Base-by-base conservation (phyloP, 2,797 vertebrate species). In the Borostomias antarcticus region DNA sequence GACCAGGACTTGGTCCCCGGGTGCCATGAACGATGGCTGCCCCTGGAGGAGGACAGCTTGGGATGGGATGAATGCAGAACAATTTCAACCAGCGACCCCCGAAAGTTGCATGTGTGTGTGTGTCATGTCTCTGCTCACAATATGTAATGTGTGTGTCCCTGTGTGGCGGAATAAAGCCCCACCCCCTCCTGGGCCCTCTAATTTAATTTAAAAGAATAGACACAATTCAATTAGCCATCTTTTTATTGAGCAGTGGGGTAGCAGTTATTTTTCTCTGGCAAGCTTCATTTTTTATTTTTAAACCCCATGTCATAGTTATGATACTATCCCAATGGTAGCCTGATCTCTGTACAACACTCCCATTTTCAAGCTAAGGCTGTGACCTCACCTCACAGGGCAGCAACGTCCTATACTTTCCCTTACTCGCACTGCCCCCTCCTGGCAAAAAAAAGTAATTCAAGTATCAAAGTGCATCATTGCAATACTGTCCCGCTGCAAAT, bases 381-480 rank as follows among this genome's bases (percentile, higher is more conserved):
- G 65, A 74, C 60, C 64, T 75, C 56, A 78, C 29, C 30, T 72
- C 25, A 28, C 57, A 43, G 73, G 76, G 79, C 48, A 19, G 33
- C 25, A 25, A 76, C 35, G 5, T 76, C 69, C 64, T 64, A 64
- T 70, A 75, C 70, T 66, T 85, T 82, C 80, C 80, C 79, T 84
- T 86, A 80, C 79, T 66, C 79, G 69, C 60, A 76, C 74, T 72
- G 82, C 71, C 81, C 80, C 78, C 28, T 74, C 80, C 82, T 76
- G 75, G 72, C 82, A 64, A 30, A 86, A 83, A 83, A 87, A 85
- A 86, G 79, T 70, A 89, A 89, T 97, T 97, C 96, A 98, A 97
- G 96, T 98, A 98, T 98, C 86, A 95, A 96, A 97, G 95, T 96
- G 95, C 96, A 95, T 98, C 96, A 96, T 98, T 99, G 96, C 96